Evolutionary conservation across 2,797 vertebrate genomes (phyloP).

Genomic region (Gadopsis bispinosus): DNA sequence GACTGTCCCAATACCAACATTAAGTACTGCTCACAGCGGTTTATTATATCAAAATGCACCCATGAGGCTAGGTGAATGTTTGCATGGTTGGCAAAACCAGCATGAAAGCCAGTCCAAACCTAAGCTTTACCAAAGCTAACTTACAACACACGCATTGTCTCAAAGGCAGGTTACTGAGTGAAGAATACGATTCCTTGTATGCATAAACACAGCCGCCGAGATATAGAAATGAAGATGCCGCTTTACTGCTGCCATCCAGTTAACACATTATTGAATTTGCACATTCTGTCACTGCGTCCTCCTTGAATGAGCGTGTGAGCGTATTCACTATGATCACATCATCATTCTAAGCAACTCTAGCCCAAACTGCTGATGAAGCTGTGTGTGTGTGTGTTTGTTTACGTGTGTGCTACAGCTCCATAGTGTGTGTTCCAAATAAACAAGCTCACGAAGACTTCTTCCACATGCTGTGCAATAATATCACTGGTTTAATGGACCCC

Average conservation of each 20-base stretch:
- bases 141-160: slow-evolving; percentile 4
- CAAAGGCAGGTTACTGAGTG: slow-evolving; percentile 15
- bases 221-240: slow-evolving; percentile 6
- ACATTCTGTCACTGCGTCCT: slow-evolving; percentile 20
- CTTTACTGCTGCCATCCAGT: slow-evolving; percentile 7
- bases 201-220: slow-evolving; percentile 11
- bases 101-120: slow-evolving; percentile 22
- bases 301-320: neutral
- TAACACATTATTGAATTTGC: slow-evolving; percentile 33
- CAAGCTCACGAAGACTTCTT: slow-evolving; percentile 39
- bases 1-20: slow-evolving; percentile 36
- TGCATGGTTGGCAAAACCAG: slow-evolving; percentile 24
- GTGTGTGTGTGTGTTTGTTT: slow-evolving; percentile 14
- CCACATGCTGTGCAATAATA: slow-evolving; percentile 47
- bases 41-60: slow-evolving; percentile 35
- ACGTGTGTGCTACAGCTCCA: slow-evolving; percentile 17
- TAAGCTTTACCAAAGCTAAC: slow-evolving; percentile 10
- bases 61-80: slow-evolving; percentile 20
- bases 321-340: slow-evolving; percentile 32
- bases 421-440: slow-evolving; percentile 28
- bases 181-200: neutral
- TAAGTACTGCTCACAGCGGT: slow-evolving; percentile 28
- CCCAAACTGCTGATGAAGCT: slow-evolving; percentile 63
- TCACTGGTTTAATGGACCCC: slow-evolving; percentile 58
- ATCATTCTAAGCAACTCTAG: slow-evolving; percentile 35